Evolutionary conservation across 2,113 vertebrate species (phyloP).

Genomic region (Mus pahari): DNA sequence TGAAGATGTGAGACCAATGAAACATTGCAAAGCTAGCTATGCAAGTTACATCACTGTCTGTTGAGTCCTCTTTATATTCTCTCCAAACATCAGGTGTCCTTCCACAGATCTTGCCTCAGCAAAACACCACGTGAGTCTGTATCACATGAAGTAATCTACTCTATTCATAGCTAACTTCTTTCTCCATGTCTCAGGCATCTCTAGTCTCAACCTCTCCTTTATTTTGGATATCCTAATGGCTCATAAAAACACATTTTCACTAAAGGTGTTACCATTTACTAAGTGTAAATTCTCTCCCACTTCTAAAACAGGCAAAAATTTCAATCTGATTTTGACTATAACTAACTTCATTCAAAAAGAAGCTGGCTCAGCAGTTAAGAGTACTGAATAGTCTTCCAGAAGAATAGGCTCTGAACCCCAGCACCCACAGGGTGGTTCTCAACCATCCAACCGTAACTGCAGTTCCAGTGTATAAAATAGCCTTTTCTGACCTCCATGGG

Average conservation of each 20-base stretch:
- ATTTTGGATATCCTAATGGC: background rate
- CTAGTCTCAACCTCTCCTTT: slow-evolving; percentile 22
- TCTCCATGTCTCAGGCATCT: background rate
- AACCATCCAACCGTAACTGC: background rate
- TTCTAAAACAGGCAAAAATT: background rate
- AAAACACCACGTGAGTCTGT: too few relatives aligned
- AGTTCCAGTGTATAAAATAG: background rate
- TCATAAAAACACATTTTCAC: background rate
- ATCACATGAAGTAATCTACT: background rate
- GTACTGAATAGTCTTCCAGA: background rate
- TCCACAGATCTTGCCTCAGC: too few relatives aligned
- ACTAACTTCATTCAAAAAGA: background rate
- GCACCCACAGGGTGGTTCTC: background rate
- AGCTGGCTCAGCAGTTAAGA: background rate
- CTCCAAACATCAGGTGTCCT: too few relatives aligned
- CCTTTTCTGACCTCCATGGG: background rate
- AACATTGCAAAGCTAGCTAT: too few relatives aligned
- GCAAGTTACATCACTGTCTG: too few relatives aligned
- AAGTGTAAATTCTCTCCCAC: background rate
- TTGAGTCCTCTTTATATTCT: too few relatives aligned
- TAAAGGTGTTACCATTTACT: background rate
- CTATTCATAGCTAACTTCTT: background rate
- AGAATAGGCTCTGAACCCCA: background rate
- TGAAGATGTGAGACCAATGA: too few relatives aligned
- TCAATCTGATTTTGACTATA: background rate